These are phyloP conservation scores for Miichthys miiuy DNA, from an alignment of 2,797 vertebrate genomes.

Conservation along the genomic window DNA sequence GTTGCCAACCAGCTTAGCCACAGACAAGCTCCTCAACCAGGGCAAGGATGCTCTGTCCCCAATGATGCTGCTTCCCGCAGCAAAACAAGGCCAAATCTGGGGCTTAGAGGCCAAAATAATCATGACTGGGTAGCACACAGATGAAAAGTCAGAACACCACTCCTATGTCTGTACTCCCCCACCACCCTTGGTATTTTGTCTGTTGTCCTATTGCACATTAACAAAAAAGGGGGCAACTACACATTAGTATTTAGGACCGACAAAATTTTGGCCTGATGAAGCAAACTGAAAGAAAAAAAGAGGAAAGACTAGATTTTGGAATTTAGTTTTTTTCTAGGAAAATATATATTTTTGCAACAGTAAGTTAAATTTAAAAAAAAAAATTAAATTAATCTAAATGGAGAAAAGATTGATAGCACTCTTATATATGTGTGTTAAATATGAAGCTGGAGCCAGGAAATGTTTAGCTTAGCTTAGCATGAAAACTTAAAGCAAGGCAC, in stretches of 20 bases:
- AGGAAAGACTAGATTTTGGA: constrained; percentile 3
- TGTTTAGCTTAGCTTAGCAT: background rate
- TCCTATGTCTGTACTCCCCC: constrained; percentile 56
- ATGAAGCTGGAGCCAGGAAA: background rate
- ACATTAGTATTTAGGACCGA: constrained; percentile 51
- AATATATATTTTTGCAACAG: background rate
- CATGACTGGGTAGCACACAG: constrained; percentile 79
- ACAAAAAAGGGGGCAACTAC: constrained; percentile 44
- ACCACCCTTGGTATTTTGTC: constrained; percentile 58
- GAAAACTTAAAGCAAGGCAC: background rate
- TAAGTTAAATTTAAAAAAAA: background rate
- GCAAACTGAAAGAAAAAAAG: constrained; percentile 13
- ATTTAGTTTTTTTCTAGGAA: background rate
- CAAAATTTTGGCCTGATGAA: constrained; percentile 22
- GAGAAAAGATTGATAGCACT: background rate
- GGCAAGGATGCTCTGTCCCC: constrained; percentile 71
- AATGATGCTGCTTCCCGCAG: constrained; percentile 70
- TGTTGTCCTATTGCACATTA: constrained; percentile 43
- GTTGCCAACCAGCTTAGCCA: constrained; percentile 74
- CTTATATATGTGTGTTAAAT: background rate
- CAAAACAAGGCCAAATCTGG: constrained; percentile 84
- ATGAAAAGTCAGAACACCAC: constrained; percentile 78
- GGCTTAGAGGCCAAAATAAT: constrained; percentile 83
- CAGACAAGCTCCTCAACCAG: constrained; percentile 74
- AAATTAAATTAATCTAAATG: too few species aligned